phyloP scores from a whole-genome alignment of 2,888 invertebrate species.

The Acrocyrtus sp. region DNA sequence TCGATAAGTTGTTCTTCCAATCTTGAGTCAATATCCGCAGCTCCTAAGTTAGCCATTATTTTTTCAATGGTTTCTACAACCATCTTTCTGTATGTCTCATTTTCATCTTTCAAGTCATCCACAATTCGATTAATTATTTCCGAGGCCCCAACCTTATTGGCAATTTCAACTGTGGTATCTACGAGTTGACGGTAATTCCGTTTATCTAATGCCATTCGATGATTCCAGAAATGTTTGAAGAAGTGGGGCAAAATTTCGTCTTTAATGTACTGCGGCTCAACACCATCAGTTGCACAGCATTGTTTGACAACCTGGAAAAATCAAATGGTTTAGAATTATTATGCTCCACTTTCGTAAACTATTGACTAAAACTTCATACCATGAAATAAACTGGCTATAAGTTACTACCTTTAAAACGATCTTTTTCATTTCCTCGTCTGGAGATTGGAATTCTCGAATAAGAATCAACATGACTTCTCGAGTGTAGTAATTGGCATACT shows the following conservation, averaged over 20 bases:
- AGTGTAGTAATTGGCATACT: constrained; percentile 99
- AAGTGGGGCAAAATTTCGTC: constrained; percentile 98
- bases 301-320: constrained; percentile 90
- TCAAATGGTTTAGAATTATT: constrained; percentile 26
- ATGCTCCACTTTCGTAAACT: background rate
- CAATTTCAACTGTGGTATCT: constrained; percentile 99
- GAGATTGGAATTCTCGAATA: constrained; percentile 99
- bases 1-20: constrained; percentile 99
- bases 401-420: constrained; percentile 90
- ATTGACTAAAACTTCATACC: constrained; percentile 11
- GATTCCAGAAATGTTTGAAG: constrained; percentile 99
- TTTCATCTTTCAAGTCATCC: constrained; percentile 99
- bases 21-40: constrained; percentile 97
- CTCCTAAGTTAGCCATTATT: constrained; percentile 96
- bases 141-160: constrained; percentile 99
- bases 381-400: background rate
- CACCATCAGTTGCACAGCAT: constrained; percentile 99
- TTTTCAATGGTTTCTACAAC: constrained; percentile 99
- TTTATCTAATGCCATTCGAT: constrained; percentile 98
- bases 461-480: constrained; percentile 99
- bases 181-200: constrained; percentile 98
- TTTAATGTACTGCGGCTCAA: constrained; percentile 98
- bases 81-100: constrained; percentile 99
- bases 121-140: constrained; percentile 99
- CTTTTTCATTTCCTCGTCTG: constrained; percentile 99